Evolutionary conservation across 2,888 invertebrate genomes (phyloP).

Genomic region (Diogma glabrata): DNA sequence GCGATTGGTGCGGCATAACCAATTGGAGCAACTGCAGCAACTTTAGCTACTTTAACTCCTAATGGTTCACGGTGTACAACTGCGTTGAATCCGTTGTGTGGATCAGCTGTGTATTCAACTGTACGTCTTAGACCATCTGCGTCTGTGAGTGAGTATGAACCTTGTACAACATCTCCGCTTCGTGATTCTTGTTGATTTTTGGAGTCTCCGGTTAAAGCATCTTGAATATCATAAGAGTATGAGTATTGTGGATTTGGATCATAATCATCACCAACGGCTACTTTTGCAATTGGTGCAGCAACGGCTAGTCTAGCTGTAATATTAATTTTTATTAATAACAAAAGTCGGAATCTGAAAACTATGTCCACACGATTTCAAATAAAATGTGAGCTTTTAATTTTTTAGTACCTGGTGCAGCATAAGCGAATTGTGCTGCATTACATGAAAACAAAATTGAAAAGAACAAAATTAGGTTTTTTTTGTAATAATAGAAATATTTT

Average conservation of each 20-base stretch:
- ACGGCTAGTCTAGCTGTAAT: constrained; percentile 11
- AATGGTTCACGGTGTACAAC: constrained; percentile 42
- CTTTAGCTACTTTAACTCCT: constrained; percentile 27
- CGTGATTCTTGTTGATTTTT: constrained; percentile 44
- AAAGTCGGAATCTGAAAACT: no score
- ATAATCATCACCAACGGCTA: constrained; percentile 24
- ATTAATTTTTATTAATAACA: no score
- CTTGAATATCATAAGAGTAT: constrained; percentile 43
- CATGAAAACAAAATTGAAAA: no score
- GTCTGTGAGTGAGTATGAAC: constrained; percentile 42
- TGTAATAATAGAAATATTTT: no score
- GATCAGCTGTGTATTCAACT: constrained; percentile 46
- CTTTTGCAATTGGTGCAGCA: constrained; percentile 19
- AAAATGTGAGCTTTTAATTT: no score
- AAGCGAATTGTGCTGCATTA: no score
- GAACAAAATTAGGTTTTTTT: no score
- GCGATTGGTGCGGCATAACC: constrained; percentile 24
- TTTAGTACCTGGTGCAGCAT: no score
- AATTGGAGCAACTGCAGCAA: constrained; percentile 19
- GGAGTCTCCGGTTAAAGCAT: constrained; percentile 42
- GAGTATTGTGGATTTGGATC: constrained; percentile 45
- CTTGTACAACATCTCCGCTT: constrained; percentile 43
- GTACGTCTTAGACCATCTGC: constrained; percentile 43
- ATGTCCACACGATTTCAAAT: no score
- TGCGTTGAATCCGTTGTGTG: constrained; percentile 46